These are phyloP conservation scores for Promerops cafer DNA, from an alignment of 2,113 vertebrate genomes.

Conservation along the genomic window DNA sequence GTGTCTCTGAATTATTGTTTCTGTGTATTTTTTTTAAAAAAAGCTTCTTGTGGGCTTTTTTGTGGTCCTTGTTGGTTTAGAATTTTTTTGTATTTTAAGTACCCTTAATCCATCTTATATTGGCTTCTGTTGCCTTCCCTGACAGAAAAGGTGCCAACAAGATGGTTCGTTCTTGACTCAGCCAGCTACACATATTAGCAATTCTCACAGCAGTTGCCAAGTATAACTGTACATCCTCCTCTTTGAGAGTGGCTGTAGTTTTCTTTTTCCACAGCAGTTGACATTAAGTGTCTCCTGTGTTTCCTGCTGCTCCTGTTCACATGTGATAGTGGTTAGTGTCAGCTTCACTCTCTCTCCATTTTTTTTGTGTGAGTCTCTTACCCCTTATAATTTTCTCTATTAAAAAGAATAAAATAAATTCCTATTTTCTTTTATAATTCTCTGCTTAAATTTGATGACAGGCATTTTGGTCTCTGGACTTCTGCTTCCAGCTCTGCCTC, in stretches of 20 bases:
- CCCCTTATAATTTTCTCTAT: background rate
- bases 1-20: slow-evolving; percentile 11
- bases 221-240: slow-evolving; percentile 6
- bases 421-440: background rate
- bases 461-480: background rate
- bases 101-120: slow-evolving; percentile 48
- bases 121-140: slow-evolving; percentile 17
- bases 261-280: slow-evolving; percentile 46
- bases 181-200: slow-evolving; percentile 58
- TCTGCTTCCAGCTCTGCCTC: background rate
- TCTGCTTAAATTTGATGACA: background rate
- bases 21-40: background rate
- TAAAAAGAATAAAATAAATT: background rate
- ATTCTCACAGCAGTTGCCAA: slow-evolving; percentile 56
- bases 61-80: background rate
- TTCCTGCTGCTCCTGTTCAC: slow-evolving; percentile 19
- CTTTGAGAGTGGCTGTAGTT: slow-evolving; percentile 23
- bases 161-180: slow-evolving; percentile 22
- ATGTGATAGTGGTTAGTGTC: background rate
- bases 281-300: slow-evolving; percentile 43
- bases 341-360: background rate
- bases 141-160: slow-evolving; percentile 52
- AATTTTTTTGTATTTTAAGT: slow-evolving; percentile 32
- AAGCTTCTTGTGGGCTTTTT: background rate
- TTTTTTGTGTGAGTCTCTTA: background rate